These are phyloP conservation scores for Zaprionus taronus DNA, from an alignment of 1,140 invertebrate species.

Conservation along the genomic window DNA sequence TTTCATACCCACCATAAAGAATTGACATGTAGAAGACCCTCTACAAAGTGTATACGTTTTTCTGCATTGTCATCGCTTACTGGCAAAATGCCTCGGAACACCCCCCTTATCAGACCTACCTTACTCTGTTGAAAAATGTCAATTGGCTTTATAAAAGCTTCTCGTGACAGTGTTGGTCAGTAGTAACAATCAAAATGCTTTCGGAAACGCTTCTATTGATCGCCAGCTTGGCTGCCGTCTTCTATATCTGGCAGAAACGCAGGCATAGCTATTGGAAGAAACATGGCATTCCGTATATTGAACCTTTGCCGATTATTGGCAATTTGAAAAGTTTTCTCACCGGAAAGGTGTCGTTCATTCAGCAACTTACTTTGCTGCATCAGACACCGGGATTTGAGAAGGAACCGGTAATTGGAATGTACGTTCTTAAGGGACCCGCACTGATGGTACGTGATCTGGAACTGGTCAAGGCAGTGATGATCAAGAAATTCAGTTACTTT, in stretches of 20 bases:
- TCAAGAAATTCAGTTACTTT: conserved; percentile 85
- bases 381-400: conserved; percentile 47
- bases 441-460: conserved; percentile 85
- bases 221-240: conserved; percentile 32
- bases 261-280: conserved; percentile 77
- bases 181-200: conserved; percentile 29
- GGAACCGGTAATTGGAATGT: conserved; percentile 77
- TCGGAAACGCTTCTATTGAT: conserved; percentile 43
- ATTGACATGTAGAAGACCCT: no score
- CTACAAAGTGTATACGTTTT: conserved; percentile 1
- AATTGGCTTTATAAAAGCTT: not conserved
- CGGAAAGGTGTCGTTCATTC: conserved; percentile 23
- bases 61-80: not conserved
- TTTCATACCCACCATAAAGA: no score
- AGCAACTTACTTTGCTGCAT: conserved; percentile 46
- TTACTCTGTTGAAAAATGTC: not conserved
- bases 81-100: not conserved
- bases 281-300: conserved; percentile 78
- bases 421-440: conserved; percentile 79
- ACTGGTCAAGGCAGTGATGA: conserved; percentile 85
- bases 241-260: conserved; percentile 54
- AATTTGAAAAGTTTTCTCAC: conserved; percentile 54
- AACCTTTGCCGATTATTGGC: conserved; percentile 71
- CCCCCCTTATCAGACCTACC: not conserved
- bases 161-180: not conserved